Percentiles rank a stretch among this genome's conserved stretches.
These are phyloP conservation scores for Glaucopsyche alexis DNA, from an alignment of 2,888 invertebrate genomes.

Conservation along the genomic window DNA sequence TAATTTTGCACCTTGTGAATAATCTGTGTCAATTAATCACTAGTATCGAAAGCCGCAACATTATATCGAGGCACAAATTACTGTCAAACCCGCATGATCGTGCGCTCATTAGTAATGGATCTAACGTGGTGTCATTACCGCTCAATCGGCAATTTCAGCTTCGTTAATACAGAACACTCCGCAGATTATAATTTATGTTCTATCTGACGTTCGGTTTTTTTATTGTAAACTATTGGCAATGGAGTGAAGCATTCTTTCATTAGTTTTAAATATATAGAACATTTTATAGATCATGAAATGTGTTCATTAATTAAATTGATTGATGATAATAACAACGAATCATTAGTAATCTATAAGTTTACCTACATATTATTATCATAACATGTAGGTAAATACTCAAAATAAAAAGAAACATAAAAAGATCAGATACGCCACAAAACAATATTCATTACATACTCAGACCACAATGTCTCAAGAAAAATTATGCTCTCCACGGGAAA, in stretches of 20 bases:
- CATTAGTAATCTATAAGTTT: no score
- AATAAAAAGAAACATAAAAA: background rate
- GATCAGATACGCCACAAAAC: conserved; percentile 13
- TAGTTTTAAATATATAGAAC: no score
- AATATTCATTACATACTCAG: conserved; percentile 37
- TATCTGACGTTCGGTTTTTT: conserved; percentile 11
- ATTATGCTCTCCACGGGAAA: conserved; percentile 53
- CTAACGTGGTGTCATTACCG: conserved; percentile 46
- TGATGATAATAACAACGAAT: no score
- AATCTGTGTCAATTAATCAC: background rate
- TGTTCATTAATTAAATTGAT: no score
- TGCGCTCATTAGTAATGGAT: conserved; percentile 57
- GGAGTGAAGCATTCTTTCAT: background rate
- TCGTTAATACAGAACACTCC: conserved; percentile 41
- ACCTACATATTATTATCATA: no score
- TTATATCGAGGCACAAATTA: conserved; percentile 37
- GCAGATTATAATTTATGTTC: conserved; percentile 29
- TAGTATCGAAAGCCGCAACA: conserved; percentile 15
- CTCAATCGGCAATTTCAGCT: conserved; percentile 37
- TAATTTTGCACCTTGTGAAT: no score
- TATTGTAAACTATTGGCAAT: background rate
- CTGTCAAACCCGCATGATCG: conserved; percentile 49
- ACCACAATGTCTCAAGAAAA: conserved; percentile 49
- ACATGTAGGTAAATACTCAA: no score
- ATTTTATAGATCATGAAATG: no score